phyloP scores from a whole-genome alignment of 1,140 invertebrate species.

The Pogonomyrmex californicus region DNA sequence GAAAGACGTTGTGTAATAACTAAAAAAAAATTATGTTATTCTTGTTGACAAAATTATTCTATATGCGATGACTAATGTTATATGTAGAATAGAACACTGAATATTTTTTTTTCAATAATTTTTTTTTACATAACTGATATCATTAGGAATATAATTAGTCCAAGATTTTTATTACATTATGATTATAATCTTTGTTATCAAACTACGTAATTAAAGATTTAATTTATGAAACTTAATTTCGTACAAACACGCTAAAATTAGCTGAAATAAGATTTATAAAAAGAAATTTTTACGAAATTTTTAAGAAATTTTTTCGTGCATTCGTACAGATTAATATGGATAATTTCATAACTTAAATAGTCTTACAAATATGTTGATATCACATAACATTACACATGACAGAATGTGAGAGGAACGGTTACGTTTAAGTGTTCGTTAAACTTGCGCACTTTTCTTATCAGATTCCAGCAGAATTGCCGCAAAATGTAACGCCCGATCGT shows the following conservation, averaged over 20 bases:
- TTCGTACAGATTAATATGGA: not conserved
- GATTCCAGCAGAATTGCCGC: conserved; percentile 37
- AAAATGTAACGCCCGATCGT: conserved; percentile 56
- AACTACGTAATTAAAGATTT: not conserved
- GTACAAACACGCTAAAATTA: not conserved
- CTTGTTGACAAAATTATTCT: not conserved
- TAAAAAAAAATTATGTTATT: not conserved
- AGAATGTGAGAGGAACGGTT: conserved; percentile 4
- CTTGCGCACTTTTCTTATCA: conserved; percentile 44
- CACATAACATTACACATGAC: not conserved
- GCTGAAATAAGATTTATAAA: not conserved
- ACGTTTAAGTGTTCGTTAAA: conserved; percentile 59
- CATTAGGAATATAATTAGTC: not conserved
- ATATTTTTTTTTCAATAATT: not conserved
- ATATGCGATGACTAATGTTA: not conserved
- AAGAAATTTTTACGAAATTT: not conserved
- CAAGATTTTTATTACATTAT: not conserved
- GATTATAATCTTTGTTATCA: conserved; percentile 1
- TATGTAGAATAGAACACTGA: not conserved
- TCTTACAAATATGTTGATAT: not conserved
- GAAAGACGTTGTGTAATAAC: not conserved
- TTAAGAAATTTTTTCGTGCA: no score
- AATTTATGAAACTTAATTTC: conserved; percentile 16
- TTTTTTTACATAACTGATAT: not conserved
- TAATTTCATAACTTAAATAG: conserved; percentile 20